A percentile compares a stretch with the other conserved stretches of the same genome.
Conservation (phyloP, 2,888 invertebrate genomes). For the Drosophila gaucha region DNA sequence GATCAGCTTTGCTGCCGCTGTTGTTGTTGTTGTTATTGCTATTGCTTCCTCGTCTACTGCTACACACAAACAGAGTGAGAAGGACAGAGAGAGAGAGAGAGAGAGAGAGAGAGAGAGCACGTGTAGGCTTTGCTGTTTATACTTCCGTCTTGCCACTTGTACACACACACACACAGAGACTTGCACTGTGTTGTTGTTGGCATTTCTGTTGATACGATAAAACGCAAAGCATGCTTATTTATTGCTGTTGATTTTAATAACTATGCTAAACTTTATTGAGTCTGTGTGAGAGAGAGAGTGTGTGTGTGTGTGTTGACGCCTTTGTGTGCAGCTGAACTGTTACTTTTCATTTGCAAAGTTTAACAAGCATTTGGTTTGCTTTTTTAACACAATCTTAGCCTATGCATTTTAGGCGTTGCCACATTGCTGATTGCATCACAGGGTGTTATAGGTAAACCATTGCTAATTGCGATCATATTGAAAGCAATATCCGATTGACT, state of each 20-base stretch:
- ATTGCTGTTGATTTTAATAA: conserved; percentile 78
- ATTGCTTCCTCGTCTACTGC: not conserved
- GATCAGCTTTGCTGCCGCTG: conserved; percentile 7
- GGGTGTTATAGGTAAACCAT: no score
- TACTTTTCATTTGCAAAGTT: conserved; percentile 12
- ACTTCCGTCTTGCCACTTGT: not conserved
- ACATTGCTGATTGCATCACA: conserved; percentile 1
- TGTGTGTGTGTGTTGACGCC: not conserved
- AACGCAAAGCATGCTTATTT: conserved; percentile 75
- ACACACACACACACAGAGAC: conserved; percentile 11
- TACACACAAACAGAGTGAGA: not conserved
- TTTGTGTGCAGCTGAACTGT: conserved; percentile 9
- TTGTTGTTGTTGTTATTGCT: not conserved
- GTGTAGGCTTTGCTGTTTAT: conserved; percentile 2
- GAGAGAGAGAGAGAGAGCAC: not conserved
- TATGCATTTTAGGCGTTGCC: conserved; percentile 9
- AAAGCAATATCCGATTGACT: not conserved
- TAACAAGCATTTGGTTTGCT: no score
- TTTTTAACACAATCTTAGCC: not conserved
- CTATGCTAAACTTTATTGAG: conserved; percentile 58
- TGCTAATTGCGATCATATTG: not conserved
- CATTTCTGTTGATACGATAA: conserved; percentile 44
- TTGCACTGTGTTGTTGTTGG: conserved; percentile 19
- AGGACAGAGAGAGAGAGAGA: not conserved
- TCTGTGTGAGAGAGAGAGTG: conserved; percentile 1